These are phyloP conservation scores for Melanargia galathea DNA, from an alignment of 2,888 invertebrate species.

Conservation along the genomic window DNA sequence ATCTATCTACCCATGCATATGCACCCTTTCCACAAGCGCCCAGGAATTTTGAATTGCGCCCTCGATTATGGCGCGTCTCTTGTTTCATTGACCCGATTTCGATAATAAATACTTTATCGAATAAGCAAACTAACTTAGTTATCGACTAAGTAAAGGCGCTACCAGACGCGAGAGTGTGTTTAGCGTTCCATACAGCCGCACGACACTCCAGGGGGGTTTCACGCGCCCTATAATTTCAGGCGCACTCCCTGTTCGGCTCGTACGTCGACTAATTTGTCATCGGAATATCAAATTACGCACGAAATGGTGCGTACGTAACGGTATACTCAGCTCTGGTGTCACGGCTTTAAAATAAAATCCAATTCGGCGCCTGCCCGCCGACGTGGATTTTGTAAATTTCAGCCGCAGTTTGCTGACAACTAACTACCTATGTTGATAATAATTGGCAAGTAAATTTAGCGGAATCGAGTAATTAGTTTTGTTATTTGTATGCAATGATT, in stretches of 20 bases:
- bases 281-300: constrained; percentile 79
- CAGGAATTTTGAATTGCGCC: background rate
- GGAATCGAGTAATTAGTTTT: constrained; percentile 51
- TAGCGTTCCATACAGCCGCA: constrained; percentile 18
- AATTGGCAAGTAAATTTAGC: constrained; percentile 68
- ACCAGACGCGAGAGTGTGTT: constrained; percentile 1
- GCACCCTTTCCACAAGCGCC: no score
- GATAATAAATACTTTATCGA: no score
- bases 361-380: constrained; percentile 64
- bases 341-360: constrained; percentile 73
- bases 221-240: constrained; percentile 72
- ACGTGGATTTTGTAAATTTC: constrained; percentile 57
- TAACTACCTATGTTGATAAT: no score
- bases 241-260: constrained; percentile 56
- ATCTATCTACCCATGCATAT: no score
- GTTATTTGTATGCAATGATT: constrained; percentile 42
- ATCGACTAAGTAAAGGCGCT: background rate
- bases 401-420: constrained; percentile 56
- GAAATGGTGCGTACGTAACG: constrained; percentile 77
- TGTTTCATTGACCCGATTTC: background rate
- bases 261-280: constrained; percentile 78
- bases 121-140: background rate
- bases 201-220: constrained; percentile 30
- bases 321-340: constrained; percentile 66
- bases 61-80: background rate